Evolutionary conservation across 2,888 invertebrate species (phyloP), one percentile per base, ranked within the genome.

Genomic region (Phasia obesa): DNA sequence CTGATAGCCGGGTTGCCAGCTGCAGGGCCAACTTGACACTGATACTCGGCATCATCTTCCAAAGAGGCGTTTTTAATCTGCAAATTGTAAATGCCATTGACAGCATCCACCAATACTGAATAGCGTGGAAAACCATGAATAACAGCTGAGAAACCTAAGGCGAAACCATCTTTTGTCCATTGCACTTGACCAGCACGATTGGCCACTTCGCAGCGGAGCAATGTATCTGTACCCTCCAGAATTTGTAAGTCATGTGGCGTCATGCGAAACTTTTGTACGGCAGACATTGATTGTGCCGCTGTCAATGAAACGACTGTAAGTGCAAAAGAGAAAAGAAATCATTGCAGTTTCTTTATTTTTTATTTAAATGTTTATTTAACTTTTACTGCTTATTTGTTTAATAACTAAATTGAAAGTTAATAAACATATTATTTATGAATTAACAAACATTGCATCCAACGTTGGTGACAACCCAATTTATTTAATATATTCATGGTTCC

Each of bases 111-210:
- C 74, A 96, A 94, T 92, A 98, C 95, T 13, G 96, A 95, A 92
- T 97, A 97, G 81, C 98, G 94, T 5, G 97, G 96, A 90, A 95
- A 97, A 0, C 98, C 98, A 0, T 95, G 94, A 76, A 95, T 95
- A 44, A 95, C 94, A 13, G 94, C 93, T 0, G 94, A 94, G 90
- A 94, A 95, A 17, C 97, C 97, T 87, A 97, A 92, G 84, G 97
- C 97, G 89, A 97, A 97, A 67, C 97, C 98, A 92, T 98, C 97
- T 91, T 97, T 98, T 77, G 97, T 96, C 98, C 98, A 98, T 91
- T 98, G 98, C 88, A 98, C 97, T 88, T 94, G 94, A 6, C 98
- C 98, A 6, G 94, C 95, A 84, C 96, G 93, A 92, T 97, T 95
- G 71, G 95, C 94, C 27, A 98, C 95, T 87, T 96, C 95, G 90